These are phyloP conservation scores for Gnathonemus echidnorhynchus DNA, from an alignment of 2,113 vertebrate species.

Conservation along the genomic window DNA sequence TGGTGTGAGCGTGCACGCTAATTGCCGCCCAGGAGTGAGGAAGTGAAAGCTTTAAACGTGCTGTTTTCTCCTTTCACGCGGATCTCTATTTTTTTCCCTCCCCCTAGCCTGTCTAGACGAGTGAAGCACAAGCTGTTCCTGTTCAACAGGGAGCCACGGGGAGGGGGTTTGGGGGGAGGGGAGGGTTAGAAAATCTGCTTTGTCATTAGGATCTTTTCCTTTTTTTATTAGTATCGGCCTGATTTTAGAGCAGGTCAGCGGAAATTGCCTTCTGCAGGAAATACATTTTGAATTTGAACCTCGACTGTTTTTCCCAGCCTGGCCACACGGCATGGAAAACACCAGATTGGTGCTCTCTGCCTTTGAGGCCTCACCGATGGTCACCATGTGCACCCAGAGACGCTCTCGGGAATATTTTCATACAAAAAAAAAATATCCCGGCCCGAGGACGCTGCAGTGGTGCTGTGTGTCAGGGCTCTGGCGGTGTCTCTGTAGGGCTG, in stretches of 20 bases:
- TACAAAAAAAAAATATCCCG: not conserved
- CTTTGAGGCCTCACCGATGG: not conserved
- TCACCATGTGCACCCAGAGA: not conserved
- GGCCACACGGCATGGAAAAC: not conserved
- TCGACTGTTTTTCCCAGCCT: not conserved
- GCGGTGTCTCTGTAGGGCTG: not conserved
- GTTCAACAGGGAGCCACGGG: conserved; percentile 46
- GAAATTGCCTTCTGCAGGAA: not conserved
- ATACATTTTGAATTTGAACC: not conserved
- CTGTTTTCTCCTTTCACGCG: not conserved
- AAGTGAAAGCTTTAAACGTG: not conserved
- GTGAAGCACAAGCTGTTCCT: conserved; percentile 54
- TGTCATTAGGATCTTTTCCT: conserved; percentile 47
- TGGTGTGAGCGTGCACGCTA: not conserved
- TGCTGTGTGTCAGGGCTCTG: not conserved
- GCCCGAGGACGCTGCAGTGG: not conserved
- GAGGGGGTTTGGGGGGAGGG: conserved; percentile 15
- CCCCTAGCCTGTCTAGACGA: conserved; percentile 54
- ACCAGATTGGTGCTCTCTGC: not conserved
- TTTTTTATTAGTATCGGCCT: conserved; percentile 26
- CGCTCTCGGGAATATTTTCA: not conserved
- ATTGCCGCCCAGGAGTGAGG: not conserved
- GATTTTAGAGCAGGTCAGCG: conserved; percentile 24
- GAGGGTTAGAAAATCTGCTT: conserved; percentile 49
- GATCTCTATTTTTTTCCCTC: conserved; percentile 5